Evolutionary conservation across 2,888 invertebrate species (phyloP).

Genomic region (Mythimna vitellina): DNA sequence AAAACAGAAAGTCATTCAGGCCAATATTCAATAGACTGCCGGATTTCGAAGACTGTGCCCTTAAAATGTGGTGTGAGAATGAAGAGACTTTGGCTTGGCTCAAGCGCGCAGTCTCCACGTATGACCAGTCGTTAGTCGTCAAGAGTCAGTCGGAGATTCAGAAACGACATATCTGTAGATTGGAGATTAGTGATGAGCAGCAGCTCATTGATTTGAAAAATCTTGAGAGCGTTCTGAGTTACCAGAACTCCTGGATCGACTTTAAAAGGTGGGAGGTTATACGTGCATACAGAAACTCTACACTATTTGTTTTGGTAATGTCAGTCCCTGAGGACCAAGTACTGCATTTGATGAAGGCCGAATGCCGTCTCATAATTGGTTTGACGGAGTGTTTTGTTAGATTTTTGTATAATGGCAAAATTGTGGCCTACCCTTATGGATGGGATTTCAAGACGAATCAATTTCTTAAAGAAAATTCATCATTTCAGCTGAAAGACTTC

Average conservation of each 20-base stretch:
- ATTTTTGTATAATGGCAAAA: no score
- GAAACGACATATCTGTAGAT: not conserved
- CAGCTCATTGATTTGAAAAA: accelerated
- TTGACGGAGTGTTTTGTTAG: no score
- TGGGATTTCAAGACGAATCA: no score
- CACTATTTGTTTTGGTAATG: no score
- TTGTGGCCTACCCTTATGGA: no score
- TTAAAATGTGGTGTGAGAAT: slow-evolving; percentile 19
- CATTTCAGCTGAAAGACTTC: no score
- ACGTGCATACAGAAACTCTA: no score
- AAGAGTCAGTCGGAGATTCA: slow-evolving; percentile 4
- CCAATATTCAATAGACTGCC: not conserved
- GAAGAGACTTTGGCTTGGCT: slow-evolving; percentile 15
- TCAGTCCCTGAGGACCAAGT: not conserved
- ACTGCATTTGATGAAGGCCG: not conserved
- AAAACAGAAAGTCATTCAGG: not conserved
- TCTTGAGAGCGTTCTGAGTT: not conserved
- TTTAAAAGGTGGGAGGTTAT: not conserved
- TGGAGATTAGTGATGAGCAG: no score
- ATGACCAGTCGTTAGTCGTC: not conserved
- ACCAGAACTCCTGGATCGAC: not conserved
- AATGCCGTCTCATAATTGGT: no score
- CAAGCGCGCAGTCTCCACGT: not conserved
- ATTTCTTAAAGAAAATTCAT: no score
- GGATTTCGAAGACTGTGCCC: not conserved